phyloP scores from a whole-genome alignment of 2,888 invertebrate species.

The Sthenelais limicola region DNA sequence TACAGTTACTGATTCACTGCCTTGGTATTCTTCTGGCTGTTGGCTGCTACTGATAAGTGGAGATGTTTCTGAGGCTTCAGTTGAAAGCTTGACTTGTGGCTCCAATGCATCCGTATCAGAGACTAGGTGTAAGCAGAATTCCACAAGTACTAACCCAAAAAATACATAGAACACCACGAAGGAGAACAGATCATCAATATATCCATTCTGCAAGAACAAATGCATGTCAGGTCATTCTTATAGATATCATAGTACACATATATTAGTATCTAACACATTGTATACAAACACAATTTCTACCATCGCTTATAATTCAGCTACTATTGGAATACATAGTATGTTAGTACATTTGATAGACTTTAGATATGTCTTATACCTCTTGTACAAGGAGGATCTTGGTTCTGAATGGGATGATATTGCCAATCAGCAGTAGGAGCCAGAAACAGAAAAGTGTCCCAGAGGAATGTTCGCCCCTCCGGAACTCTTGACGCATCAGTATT shows the following conservation, averaged over 20 bases:
- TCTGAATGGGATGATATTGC: conserved; percentile 77
- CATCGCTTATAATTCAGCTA: conserved; percentile 6
- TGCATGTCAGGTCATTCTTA: no score
- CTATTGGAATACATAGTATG: background rate
- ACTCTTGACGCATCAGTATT: conserved; percentile 83
- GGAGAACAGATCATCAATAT: background rate
- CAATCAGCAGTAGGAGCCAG: conserved; percentile 85
- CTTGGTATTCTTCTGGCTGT: background rate
- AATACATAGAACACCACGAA: conserved; percentile 3
- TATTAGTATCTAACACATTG: no score
- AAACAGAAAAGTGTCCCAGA: conserved; percentile 93
- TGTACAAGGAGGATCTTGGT: conserved; percentile 6
- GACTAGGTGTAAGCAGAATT: conserved; percentile 12
- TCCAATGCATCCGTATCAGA: conserved; percentile 22
- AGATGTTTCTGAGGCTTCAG: background rate
- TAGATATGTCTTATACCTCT: conserved; percentile 1
- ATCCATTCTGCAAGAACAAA: no score
- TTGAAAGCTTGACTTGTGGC: background rate
- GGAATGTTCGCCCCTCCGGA: conserved; percentile 88
- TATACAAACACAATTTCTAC: no score
- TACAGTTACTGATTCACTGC: no score
- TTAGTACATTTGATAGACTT: background rate
- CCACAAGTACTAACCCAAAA: background rate
- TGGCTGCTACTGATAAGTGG: no score
- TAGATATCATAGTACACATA: no score